Percentiles rank a stretch among this genome's conserved stretches.
Conservation (phyloP, 2,888 invertebrate species). For the Rhagonycha lutea region DNA sequence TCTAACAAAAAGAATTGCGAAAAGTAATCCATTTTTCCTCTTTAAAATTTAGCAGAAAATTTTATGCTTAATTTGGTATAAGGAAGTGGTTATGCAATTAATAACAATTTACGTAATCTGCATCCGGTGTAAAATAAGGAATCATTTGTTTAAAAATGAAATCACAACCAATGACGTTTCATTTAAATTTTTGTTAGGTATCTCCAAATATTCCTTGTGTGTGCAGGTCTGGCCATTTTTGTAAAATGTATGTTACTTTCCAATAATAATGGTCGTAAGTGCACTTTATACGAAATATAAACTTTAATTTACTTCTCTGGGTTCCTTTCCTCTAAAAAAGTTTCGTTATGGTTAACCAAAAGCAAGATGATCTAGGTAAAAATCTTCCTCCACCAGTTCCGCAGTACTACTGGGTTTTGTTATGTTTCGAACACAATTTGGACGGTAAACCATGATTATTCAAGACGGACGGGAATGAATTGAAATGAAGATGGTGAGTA, state of each 20-base stretch:
- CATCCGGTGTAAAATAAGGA: neutral
- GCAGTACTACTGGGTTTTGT: no score
- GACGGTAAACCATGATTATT: no score
- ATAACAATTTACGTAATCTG: neutral
- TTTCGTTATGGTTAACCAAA: no score
- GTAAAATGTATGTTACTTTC: neutral
- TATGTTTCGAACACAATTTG: no score
- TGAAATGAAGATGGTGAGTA: no score
- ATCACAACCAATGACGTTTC: neutral
- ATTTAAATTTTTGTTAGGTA: neutral
- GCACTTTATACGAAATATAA: neutral
- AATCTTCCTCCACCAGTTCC: no score
- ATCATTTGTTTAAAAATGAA: neutral
- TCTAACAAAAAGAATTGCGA: neutral
- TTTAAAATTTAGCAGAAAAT: neutral
- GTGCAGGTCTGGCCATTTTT: neutral
- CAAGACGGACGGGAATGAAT: no score
- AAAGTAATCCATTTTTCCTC: neutral
- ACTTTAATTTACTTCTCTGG: neutral
- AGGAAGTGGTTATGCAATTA: neutral
- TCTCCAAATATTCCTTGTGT: neutral
- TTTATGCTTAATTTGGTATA: neutral
- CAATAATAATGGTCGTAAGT: neutral
- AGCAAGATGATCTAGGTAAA: no score
- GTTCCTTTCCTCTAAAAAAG: neutral